Evolutionary conservation across 2,113 vertebrate genomes (phyloP).

Genomic region (Tragelaphus buxtoni): DNA sequence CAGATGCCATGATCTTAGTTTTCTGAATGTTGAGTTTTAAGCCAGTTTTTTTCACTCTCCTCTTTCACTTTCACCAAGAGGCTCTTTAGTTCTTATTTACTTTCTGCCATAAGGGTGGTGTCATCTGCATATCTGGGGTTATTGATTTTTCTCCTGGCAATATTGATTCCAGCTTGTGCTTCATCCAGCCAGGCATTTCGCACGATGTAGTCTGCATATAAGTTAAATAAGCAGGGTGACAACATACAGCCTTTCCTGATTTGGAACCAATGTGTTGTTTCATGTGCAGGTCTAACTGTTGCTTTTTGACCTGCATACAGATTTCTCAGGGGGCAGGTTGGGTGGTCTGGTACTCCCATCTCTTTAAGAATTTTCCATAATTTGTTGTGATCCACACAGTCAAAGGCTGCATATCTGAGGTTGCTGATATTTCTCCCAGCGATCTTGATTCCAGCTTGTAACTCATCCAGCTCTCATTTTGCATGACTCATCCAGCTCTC

Average conservation of each 20-base stretch:
- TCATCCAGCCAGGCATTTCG: rapidly evolving
- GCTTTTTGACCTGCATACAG: neutral
- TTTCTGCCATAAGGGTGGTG: neutral
- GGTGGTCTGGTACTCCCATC: neutral
- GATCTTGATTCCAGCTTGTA: neutral
- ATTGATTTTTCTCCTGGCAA: neutral
- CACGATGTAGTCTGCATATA: neutral
- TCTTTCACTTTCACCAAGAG: neutral
- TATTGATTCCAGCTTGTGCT: neutral
- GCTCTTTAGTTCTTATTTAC: neutral
- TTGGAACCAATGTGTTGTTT: neutral
- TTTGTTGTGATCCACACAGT: neutral
- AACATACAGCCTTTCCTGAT: neutral
- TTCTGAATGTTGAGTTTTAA: neutral
- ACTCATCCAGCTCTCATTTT: neutral
- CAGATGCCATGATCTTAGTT: neutral
- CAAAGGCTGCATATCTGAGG: neutral
- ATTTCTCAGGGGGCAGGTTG: neutral
- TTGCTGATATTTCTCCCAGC: neutral
- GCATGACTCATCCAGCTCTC: neutral
- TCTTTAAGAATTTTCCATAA: neutral
- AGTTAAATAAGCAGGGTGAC: neutral
- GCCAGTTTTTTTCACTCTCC: neutral
- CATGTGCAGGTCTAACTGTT: neutral
- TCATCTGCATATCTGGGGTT: neutral